A percentile compares a stretch with the other conserved stretches of the same genome.
Conservation (phyloP, 1,140 invertebrate genomes). For the Drosophila serrata region DNA sequence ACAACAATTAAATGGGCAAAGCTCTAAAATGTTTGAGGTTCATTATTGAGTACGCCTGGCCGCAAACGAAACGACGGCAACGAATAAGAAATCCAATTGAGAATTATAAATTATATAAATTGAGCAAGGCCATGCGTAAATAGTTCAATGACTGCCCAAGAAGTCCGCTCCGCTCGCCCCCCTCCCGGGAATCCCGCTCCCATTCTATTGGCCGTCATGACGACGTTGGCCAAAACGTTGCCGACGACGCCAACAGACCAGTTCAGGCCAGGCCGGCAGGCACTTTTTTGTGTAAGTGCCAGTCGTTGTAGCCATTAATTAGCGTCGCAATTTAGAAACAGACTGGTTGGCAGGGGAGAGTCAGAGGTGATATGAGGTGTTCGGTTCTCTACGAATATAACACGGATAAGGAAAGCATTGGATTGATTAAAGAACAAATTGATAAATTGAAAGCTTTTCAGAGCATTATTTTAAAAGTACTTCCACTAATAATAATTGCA, state of each 20-base stretch:
- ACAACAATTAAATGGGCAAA: constrained; percentile 68
- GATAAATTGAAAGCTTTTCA: background rate
- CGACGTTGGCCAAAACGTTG: constrained; percentile 50
- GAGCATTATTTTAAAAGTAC: background rate
- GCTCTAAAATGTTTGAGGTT: constrained; percentile 51
- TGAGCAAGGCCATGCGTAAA: constrained; percentile 76
- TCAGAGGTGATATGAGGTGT: background rate
- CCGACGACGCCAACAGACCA: constrained; percentile 8
- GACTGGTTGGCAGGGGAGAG: constrained; percentile 2
- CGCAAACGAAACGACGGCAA: constrained; percentile 6
- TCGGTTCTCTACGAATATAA: constrained; percentile 8
- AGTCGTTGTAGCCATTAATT: constrained; percentile 50
- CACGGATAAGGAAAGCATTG: constrained; percentile 6
- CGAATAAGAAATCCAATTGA: constrained; percentile 43
- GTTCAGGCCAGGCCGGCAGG: constrained; percentile 4
- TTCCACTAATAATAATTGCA: background rate
- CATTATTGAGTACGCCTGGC: background rate
- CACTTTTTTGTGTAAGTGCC: constrained; percentile 52
- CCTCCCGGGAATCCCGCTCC: constrained; percentile 7
- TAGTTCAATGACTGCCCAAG: constrained; percentile 75
- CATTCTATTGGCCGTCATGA: constrained; percentile 55
- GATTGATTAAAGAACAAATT: constrained; percentile 8
- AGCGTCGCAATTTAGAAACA: constrained; percentile 46
- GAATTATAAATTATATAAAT: constrained; percentile 59
- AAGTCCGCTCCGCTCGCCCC: constrained; percentile 31